These are phyloP conservation scores for Spinibarbus caldwelli DNA, from an alignment of 2,797 vertebrate species.

Conservation along the genomic window DNA sequence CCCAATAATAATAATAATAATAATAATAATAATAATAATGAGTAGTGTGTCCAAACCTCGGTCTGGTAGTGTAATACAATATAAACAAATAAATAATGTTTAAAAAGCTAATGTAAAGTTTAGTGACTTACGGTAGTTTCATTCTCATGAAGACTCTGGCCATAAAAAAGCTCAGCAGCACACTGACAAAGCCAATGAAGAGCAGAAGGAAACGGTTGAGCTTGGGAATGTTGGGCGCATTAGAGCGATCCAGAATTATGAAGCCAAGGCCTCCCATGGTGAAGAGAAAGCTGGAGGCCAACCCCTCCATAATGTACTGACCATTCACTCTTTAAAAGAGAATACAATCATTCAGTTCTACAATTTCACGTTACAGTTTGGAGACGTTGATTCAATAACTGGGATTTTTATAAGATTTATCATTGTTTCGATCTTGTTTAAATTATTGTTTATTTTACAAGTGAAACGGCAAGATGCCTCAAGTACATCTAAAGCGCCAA, in stretches of 20 bases:
- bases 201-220: conserved; percentile 96
- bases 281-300: conserved; percentile 98
- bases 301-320: conserved; percentile 98
- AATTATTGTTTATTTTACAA: neutral
- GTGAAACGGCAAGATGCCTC: neutral
- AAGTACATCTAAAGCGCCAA: neutral
- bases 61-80: neutral
- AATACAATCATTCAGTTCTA: neutral
- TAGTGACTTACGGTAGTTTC: conserved; percentile 96
- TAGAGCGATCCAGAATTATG: conserved; percentile 97
- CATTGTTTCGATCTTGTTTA: neutral
- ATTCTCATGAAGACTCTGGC: conserved; percentile 99
- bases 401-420: neutral
- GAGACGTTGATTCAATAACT: neutral
- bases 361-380: neutral
- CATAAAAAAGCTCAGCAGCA: conserved; percentile 99
- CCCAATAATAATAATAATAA: neutral
- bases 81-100: neutral
- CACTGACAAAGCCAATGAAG: conserved; percentile 97
- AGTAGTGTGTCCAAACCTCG: neutral
- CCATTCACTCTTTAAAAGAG: conserved; percentile 88
- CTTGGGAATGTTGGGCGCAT: conserved; percentile 98
- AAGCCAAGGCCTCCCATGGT: conserved; percentile 99
- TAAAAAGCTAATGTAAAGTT: conserved; percentile 12
- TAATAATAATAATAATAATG: neutral